These are phyloP conservation scores for Aspidapion aeneum DNA, from an alignment of 2,888 invertebrate genomes.

Conservation along the genomic window DNA sequence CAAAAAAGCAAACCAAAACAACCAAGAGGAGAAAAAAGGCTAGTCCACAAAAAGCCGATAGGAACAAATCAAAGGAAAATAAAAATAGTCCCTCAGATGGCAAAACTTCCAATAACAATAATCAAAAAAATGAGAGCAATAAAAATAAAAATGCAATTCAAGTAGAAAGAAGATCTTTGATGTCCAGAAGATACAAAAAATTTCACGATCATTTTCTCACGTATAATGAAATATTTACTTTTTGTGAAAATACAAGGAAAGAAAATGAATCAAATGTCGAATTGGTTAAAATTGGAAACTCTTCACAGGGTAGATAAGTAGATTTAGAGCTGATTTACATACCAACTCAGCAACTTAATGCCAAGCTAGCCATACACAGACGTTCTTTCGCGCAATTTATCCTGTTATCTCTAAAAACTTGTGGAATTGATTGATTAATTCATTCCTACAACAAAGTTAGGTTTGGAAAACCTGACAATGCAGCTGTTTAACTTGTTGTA, in stretches of 20 bases:
- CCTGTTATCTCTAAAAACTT: no score
- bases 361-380: no score
- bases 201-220: conserved; percentile 32
- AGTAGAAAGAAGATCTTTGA: conserved; percentile 4
- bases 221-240: conserved; percentile 30
- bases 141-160: neutral
- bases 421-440: no score
- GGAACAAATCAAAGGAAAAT: neutral
- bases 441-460: no score
- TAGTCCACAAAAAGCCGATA: neutral
- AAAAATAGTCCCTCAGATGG: neutral
- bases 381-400: no score
- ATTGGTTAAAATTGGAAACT: conserved; percentile 24
- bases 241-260: conserved; percentile 24
- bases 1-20: neutral
- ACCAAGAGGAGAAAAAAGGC: neutral
- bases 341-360: no score
- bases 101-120: neutral
- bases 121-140: neutral
- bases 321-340: no score
- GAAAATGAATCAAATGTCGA: conserved; percentile 20
- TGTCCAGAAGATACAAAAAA: conserved; percentile 25
- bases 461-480: no score
- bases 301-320: conserved; percentile 21
- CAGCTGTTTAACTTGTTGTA: no score